Evolutionary conservation across 2,888 invertebrate genomes (phyloP), one percentile per base, ranked within the genome.

Genomic region (Seira ritae): DNA sequence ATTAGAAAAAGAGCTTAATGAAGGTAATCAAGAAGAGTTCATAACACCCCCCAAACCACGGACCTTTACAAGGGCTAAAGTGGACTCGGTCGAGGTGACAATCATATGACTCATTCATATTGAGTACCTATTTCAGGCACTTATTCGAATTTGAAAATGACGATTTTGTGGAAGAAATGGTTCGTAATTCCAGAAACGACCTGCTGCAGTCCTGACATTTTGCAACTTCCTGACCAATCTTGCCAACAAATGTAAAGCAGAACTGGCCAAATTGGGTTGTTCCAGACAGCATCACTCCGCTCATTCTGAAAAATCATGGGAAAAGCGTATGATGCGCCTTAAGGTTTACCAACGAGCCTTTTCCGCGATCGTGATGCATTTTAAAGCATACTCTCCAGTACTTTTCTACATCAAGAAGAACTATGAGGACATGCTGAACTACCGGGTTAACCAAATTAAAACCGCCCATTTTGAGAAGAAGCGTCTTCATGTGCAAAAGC

Each of bases 351-450:
- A 74, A 46, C 37, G 84, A 20, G 84, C 70, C 1, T 74, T 84
- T 24, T 69, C 79, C n/a, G 62, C 79, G 0, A 69, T 84, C 12
- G 78, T 78, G 4, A 62, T 84, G 20, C 68, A 84, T 20, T 84
- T 84, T 66, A 73, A 74, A 31, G 73, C 84, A 3, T 84, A 79
- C 23, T 22, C 67, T 17, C 84, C 84, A 1, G 46, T 73, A 0
- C 74, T 84, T n/a, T 78, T 79, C n/a, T 24, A 79, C 46, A 84
- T 84, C 4, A 84, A 84, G 46, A 84, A 79, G 66, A 72, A 68
- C 0, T 84, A 79, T 22, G 84, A 84, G 12, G 79, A 78, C 65
- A 77, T 84, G 77, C 70, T 84, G 3, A 65, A 10, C 42, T 79
- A 73, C 37, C 55, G 79, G 31, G 60, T 84, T 19, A 55, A 68